Percentiles rank a stretch among this genome's conserved stretches.
Evolutionary conservation across 2,113 vertebrate species (phyloP).

Genomic region (Sapayoa aenigma): DNA sequence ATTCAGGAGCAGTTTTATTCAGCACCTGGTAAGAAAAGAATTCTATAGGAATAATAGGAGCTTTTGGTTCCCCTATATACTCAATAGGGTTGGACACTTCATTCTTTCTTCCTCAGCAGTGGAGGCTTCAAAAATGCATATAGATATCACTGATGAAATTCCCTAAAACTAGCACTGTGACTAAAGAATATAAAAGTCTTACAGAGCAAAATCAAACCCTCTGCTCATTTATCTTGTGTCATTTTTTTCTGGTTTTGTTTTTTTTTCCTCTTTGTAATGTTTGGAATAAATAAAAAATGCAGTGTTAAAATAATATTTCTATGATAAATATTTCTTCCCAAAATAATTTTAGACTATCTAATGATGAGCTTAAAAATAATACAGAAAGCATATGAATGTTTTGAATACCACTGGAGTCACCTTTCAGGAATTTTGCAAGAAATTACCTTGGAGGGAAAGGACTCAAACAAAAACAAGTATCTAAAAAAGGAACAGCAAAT

Average conservation of each 20-base stretch:
- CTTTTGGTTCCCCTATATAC: neutral
- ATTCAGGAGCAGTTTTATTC: neutral
- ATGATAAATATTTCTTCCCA: neutral
- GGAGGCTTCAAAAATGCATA: neutral
- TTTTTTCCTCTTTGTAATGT: neutral
- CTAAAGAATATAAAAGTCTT: neutral
- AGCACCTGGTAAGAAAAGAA: neutral
- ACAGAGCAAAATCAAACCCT: neutral
- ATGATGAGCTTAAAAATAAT: neutral
- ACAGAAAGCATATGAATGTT: neutral
- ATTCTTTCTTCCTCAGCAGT: neutral
- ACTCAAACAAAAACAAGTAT: neutral
- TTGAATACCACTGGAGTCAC: neutral
- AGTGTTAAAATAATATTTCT: neutral
- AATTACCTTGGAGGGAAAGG: neutral
- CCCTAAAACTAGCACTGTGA: neutral
- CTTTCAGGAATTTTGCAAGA: neutral
- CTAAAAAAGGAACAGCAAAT: neutral
- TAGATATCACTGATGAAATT: neutral
- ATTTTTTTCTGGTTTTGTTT: neutral
- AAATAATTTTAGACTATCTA: neutral
- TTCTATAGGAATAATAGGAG: neutral
- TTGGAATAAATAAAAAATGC: neutral
- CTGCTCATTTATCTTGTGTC: neutral
- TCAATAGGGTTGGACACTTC: neutral